phyloP scores from a whole-genome alignment of 1,140 invertebrate genomes.

The Diabrotica virgifera region DNA sequence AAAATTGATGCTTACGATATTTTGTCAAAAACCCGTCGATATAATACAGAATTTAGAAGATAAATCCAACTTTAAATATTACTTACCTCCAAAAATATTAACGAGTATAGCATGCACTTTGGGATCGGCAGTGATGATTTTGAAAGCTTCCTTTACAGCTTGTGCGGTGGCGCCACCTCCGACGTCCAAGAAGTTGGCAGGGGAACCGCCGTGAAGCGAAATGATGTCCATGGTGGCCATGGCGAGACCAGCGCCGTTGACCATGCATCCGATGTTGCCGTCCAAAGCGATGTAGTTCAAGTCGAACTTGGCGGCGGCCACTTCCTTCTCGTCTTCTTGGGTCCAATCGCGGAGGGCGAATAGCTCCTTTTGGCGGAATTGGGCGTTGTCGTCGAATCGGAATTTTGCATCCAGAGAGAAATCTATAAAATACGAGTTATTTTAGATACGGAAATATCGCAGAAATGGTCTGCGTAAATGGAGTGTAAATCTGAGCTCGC shows the following conservation, averaged over 20 bases:
- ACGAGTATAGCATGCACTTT: constrained; percentile 70
- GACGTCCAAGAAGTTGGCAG: constrained; percentile 96
- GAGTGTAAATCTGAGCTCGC: no score
- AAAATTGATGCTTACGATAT: no score
- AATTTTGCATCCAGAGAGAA: constrained; percentile 94
- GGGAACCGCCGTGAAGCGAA: constrained; percentile 89
- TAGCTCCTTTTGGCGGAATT: constrained; percentile 89
- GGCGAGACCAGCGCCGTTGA: constrained; percentile 95
- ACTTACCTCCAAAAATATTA: constrained; percentile 65
- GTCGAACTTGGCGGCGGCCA: constrained; percentile 87
- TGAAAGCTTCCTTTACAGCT: constrained; percentile 96
- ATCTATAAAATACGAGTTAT: constrained; percentile 57
- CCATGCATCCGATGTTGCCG: constrained; percentile 79
- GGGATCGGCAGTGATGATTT: constrained; percentile 84
- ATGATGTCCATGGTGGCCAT: constrained; percentile 99
- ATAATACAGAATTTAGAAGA: not conserved
- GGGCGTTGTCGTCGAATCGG: constrained; percentile 93
- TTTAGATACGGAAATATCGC: no score
- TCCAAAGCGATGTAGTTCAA: constrained; percentile 97
- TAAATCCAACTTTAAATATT: not conserved
- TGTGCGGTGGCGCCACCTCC: constrained; percentile 92
- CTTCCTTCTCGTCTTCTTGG: constrained; percentile 93
- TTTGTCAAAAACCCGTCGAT: no score
- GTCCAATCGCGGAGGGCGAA: constrained; percentile 84
- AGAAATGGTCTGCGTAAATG: no score